phyloP scores from a whole-genome alignment of 1,140 invertebrate species.

The Anthonomus grandis region DNA sequence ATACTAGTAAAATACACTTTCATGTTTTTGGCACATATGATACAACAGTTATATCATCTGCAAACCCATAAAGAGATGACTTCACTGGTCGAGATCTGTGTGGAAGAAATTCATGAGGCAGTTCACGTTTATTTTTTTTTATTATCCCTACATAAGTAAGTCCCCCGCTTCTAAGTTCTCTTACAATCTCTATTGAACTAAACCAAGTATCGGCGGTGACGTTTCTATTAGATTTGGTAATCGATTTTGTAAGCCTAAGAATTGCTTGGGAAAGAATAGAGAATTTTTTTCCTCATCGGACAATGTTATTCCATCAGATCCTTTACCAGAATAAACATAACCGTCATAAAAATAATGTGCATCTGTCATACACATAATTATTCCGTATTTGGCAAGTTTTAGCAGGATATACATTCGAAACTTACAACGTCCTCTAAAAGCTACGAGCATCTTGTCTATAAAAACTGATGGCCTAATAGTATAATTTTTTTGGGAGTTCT shows the following conservation, averaged over 20 bases:
- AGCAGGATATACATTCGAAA: slow-evolving; percentile 7
- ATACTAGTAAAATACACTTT: slow-evolving; percentile 6
- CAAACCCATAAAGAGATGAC: slow-evolving; percentile 36
- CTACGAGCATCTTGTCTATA: slow-evolving; percentile 17
- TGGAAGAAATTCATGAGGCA: slow-evolving; percentile 7
- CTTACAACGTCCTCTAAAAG: slow-evolving; percentile 10
- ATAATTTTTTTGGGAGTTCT: slow-evolving; percentile 6
- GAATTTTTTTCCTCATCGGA: slow-evolving; percentile 6
- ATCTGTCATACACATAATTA: slow-evolving; percentile 9
- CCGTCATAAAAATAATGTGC: slow-evolving; percentile 44
- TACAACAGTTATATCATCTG: slow-evolving; percentile 28
- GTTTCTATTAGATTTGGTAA: slow-evolving; percentile 40
- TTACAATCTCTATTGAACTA: slow-evolving; percentile 41
- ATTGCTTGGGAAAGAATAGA: slow-evolving; percentile 4
- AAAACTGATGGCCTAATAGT: too few species aligned
- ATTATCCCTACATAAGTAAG: slow-evolving; percentile 35
- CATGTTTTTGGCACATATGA: slow-evolving; percentile 35
- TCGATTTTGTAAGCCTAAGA: slow-evolving; percentile 18
- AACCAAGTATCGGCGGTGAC: slow-evolving; percentile 50
- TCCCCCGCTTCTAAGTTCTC: slow-evolving; percentile 30
- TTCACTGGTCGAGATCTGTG: slow-evolving; percentile 24
- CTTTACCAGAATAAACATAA: slow-evolving; percentile 30
- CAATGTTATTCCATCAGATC: slow-evolving; percentile 3
- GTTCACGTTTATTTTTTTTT: slow-evolving; percentile 37
- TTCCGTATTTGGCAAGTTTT: slow-evolving; percentile 10